phyloP scores from a whole-genome alignment of 2,797 vertebrate genomes.

The Amphiprion clarkii region DNA sequence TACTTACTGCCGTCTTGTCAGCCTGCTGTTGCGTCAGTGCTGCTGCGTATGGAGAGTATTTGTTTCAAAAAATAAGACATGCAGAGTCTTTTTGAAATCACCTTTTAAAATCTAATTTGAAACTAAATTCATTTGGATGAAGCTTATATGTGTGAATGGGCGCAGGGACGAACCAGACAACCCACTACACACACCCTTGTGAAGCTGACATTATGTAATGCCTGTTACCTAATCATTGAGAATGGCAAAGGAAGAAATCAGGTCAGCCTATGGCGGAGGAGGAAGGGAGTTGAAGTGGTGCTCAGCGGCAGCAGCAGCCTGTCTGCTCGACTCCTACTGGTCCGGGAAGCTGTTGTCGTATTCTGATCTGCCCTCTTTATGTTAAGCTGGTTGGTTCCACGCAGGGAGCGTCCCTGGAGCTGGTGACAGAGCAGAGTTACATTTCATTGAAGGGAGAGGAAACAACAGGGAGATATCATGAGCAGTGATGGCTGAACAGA shows the following conservation, averaged over 20 bases:
- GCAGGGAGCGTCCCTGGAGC: not conserved
- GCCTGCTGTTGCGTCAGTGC: not conserved
- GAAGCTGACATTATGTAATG: constrained; percentile 81
- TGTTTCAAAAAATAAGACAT: not conserved
- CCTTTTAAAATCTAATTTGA: not conserved
- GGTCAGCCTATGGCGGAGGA: constrained; percentile 68
- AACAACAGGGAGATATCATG: not conserved
- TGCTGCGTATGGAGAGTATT: not conserved
- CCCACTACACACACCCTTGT: constrained; percentile 65
- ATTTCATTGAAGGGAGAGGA: not conserved
- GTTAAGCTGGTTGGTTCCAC: constrained; percentile 26
- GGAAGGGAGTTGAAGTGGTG: not conserved
- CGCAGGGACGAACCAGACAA: constrained; percentile 44
- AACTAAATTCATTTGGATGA: not conserved
- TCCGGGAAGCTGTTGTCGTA: constrained; percentile 19
- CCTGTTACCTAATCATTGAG: constrained; percentile 80
- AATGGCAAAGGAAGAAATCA: constrained; percentile 71
- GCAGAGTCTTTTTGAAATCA: not conserved
- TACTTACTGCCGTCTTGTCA: not conserved
- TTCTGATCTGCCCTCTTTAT: constrained; percentile 44
- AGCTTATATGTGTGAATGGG: constrained; percentile 31
- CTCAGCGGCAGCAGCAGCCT: constrained; percentile 32
- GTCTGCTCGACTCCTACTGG: constrained; percentile 54
- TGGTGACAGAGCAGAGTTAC: not conserved
- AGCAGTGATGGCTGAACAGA: not conserved